phyloP scores from a whole-genome alignment of 2,888 invertebrate species.

The Thymelicus lineola region DNA sequence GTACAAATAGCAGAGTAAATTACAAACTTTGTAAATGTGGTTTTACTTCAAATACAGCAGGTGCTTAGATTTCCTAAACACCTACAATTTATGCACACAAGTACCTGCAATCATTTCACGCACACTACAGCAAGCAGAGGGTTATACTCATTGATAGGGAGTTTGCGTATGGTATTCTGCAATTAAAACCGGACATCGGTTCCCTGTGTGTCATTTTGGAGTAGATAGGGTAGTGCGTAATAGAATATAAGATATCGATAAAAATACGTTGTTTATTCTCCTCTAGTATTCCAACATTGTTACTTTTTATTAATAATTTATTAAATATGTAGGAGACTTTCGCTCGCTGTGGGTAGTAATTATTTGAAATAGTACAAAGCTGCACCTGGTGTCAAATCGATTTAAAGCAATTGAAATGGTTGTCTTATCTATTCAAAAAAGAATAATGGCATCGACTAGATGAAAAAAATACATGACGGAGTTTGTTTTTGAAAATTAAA shows the following conservation, averaged over 20 bases:
- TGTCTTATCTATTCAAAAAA: no score
- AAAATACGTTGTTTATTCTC: slow-evolving; percentile 29
- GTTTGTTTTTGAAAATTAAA: no score
- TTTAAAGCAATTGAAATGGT: no score
- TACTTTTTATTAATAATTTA: no score
- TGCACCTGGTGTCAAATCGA: no score
- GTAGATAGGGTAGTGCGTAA: slow-evolving; percentile 51
- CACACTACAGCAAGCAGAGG: slow-evolving; percentile 29
- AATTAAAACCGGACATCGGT: slow-evolving; percentile 48
- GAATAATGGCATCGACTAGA: no score
- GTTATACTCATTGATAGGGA: slow-evolving; percentile 43
- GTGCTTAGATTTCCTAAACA: slow-evolving; percentile 42
- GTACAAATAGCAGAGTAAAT: slow-evolving; percentile 6
- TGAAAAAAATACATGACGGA: no score
- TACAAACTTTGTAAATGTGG: slow-evolving; percentile 27
- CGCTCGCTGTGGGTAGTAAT: no score
- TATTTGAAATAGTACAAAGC: no score
- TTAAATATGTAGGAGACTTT: no score
- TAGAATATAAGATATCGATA: slow-evolving; percentile 43
- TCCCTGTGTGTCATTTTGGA: slow-evolving; percentile 53
- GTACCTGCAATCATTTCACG: slow-evolving; percentile 24
- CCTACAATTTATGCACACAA: slow-evolving; percentile 39
- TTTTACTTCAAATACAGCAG: slow-evolving; percentile 30
- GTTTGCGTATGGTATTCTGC: slow-evolving; percentile 48
- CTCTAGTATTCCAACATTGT: no score